Base-by-base conservation (phyloP, 2,888 invertebrate species). In the Sphecodes monilicornis region DNA sequence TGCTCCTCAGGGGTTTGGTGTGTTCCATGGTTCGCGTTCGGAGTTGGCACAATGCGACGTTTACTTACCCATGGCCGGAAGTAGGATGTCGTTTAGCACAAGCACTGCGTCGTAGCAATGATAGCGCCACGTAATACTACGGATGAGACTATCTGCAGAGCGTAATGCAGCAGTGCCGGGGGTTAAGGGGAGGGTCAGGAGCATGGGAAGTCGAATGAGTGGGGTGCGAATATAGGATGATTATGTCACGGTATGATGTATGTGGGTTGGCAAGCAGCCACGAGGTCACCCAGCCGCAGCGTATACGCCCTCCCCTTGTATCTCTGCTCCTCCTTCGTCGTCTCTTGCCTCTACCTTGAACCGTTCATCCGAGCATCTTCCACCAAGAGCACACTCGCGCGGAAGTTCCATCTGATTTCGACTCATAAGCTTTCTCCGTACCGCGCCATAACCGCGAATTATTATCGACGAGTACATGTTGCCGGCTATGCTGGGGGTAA, bases 211-310 rank as follows among this genome's bases (percentile, higher is more conserved):
- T 86, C 88, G 88, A 91, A 92, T 86, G 90, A 90, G 92, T 86
- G 87, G 88, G 90, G 91, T 89, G 91, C 88, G 92, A 92, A 92
- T 92, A 90, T 90, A 88, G 91, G 91, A 92, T 91, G 92, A 93
- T 93, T 92, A 93, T 92, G 92, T 91, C 93, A 90, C 90, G 88
- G 78, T 90, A 91, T 92, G 93, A 93, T 93, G 89, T 91, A 93
- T 91, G 92, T 84, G 86, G 86, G 84, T 88, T 93, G 93, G 93
- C 92, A 90, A 79, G 69, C 89, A 85, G 93, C 93, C 93, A 93
- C 91, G 89, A 86, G 92, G 90, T 91, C 92, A 89, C 82, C 86
- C 86, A 79, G 85, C 86, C 86, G 80, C 87, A 77, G 77, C 64
- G 69, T 72, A 69, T 72, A 66, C 78, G 64, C 68, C 76, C 78